A percentile compares a stretch with the other conserved stretches of the same genome.
Evolutionary conservation across 2,113 vertebrate species (phyloP).

Genomic region (Misgurnus anguillicaudatus): DNA sequence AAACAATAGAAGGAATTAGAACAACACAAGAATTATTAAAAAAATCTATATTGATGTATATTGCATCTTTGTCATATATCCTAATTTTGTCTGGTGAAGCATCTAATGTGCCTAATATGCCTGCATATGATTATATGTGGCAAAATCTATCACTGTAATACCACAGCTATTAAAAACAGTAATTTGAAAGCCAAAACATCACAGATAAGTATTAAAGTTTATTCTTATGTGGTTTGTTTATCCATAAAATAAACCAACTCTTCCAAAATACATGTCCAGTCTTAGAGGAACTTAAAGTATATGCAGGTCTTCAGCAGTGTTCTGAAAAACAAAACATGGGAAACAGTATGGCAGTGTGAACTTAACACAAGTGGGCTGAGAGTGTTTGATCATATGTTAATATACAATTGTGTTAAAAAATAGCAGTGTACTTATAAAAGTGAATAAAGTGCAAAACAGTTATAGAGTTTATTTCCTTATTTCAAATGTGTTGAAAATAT

Average conservation of each 20-base stretch:
- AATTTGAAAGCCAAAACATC: not conserved
- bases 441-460: too few relatives aligned
- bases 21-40: too few relatives aligned
- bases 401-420: not conserved
- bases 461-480: too few relatives aligned
- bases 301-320: not conserved
- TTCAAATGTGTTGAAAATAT: too few relatives aligned
- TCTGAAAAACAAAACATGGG: not conserved
- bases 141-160: not conserved
- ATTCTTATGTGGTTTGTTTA: slow-evolving; percentile 69
- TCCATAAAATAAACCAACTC: slow-evolving; percentile 73
- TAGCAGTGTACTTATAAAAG: too few relatives aligned
- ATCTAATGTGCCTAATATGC: too few relatives aligned
- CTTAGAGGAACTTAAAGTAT: slow-evolving; percentile 15
- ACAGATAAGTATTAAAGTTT: slow-evolving; percentile 42
- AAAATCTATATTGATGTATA: too few relatives aligned
- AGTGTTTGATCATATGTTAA: not conserved
- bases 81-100: too few relatives aligned
- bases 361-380: not conserved
- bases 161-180: not conserved
- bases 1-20: too few relatives aligned
- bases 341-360: not conserved
- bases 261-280: slow-evolving; percentile 3
- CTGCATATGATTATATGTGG: too few relatives aligned
- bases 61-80: too few relatives aligned